Evolutionary conservation across 2,797 vertebrate genomes (phyloP).

Genomic region (Spinibarbus caldwelli): DNA sequence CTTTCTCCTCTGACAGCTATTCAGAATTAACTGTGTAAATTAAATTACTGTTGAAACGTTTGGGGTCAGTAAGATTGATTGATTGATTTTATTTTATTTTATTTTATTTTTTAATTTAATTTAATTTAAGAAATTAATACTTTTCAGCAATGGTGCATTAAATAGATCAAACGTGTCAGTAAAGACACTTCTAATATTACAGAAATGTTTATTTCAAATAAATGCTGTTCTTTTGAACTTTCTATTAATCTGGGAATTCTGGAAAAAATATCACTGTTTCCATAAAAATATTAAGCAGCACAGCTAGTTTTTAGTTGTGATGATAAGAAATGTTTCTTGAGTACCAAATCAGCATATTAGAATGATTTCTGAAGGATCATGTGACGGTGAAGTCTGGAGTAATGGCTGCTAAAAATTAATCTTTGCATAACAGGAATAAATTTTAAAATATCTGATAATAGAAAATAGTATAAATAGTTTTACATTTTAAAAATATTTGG

Average conservation of each 20-base stretch:
- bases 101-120: too few species aligned
- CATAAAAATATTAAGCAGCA: slow-evolving; percentile 3
- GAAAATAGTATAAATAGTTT: too few species aligned
- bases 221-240: too few species aligned
- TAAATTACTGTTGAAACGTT: background rate
- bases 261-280: background rate
- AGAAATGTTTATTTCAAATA: too few species aligned
- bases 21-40: background rate
- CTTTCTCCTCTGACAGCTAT: background rate
- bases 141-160: background rate
- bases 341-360: background rate
- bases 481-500: too few species aligned
- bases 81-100: background rate
- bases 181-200: background rate
- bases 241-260: background rate
- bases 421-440: background rate
- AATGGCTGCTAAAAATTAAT: background rate
- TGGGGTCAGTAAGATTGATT: background rate
- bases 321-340: background rate
- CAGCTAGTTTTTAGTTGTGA: background rate
- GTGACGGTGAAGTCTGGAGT: background rate
- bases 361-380: background rate
- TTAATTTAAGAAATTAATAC: background rate
- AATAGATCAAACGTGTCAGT: background rate
- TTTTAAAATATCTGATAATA: too few species aligned